phyloP scores from a whole-genome alignment of 2,797 vertebrate genomes.

The Enteromius anoplus region DNA sequence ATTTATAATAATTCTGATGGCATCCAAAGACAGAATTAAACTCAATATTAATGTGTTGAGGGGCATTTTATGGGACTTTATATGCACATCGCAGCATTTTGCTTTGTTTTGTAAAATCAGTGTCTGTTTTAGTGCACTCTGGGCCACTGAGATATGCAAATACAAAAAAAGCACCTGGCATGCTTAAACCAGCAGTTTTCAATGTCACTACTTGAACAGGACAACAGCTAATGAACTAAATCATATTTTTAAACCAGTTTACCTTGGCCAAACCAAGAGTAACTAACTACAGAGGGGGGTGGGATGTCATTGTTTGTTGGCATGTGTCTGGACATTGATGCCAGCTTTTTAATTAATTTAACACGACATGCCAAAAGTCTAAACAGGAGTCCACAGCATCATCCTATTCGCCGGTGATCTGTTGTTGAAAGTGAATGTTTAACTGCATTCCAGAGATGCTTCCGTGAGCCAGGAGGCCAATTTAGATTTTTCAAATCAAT shows the following conservation, averaged over 20 bases:
- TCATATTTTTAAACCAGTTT: not conserved
- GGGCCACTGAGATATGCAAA: slow-evolving; percentile 40
- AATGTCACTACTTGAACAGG: not conserved
- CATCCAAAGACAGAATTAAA: not conserved
- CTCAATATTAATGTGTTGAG: not conserved
- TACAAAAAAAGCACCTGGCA: slow-evolving; percentile 32
- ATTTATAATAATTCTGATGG: not conserved
- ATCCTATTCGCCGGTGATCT: not conserved
- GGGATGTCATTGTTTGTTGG: not conserved
- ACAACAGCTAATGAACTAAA: too few relatives aligned
- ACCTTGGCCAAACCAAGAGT: not conserved
- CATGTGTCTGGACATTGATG: not conserved
- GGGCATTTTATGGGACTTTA: not conserved
- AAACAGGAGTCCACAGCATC: not conserved
- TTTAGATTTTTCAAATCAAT: not conserved
- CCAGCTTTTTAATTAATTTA: not conserved
- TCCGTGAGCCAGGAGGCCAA: not conserved
- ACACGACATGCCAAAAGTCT: not conserved
- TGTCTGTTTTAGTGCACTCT: not conserved
- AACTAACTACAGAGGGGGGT: not conserved
- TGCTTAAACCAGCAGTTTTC: slow-evolving; percentile 14
- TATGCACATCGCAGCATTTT: not conserved
- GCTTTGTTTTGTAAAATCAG: slow-evolving; percentile 39
- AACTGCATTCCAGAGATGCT: not conserved
- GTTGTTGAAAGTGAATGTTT: not conserved